Conservation (phyloP, 2,888 invertebrate genomes). For the Drosophila heteroneura region DNA sequence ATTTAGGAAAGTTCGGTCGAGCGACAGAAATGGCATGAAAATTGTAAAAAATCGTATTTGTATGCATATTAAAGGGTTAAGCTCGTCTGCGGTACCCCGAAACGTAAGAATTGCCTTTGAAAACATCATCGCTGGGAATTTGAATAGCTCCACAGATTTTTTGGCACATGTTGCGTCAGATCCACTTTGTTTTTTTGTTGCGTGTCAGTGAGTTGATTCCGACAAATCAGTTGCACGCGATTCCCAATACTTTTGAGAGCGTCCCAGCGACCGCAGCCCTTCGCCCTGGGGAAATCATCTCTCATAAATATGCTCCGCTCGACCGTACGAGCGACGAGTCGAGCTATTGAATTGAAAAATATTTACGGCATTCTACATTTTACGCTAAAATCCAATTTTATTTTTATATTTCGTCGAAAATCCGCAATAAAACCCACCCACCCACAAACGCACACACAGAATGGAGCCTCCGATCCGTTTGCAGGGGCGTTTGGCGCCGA, state of each 20-base stretch:
- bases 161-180: constrained; percentile 67
- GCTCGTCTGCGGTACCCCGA: constrained; percentile 22
- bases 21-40: constrained; percentile 48
- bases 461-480: constrained; percentile 15
- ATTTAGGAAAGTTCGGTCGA: constrained; percentile 55
- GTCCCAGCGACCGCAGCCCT: constrained; percentile 50
- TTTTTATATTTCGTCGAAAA: constrained; percentile 76
- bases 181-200: constrained; percentile 27
- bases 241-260: constrained; percentile 66
- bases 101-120: constrained; percentile 9
- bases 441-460: constrained; percentile 1
- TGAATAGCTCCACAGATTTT: constrained; percentile 42
- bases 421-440: constrained; percentile 67
- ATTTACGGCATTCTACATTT: constrained; percentile 76
- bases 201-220: constrained; percentile 66
- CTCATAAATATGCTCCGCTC: constrained; percentile 60
- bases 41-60: constrained; percentile 11
- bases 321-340: constrained; percentile 48
- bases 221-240: constrained; percentile 78
- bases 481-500: constrained; percentile 1
- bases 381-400: constrained; percentile 79
- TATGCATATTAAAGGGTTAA: constrained; percentile 51
- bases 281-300: constrained; percentile 69
- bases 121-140: constrained; percentile 43
- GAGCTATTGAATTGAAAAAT: constrained; percentile 77